These are phyloP conservation scores for Gryllus bimaculatus DNA, from an alignment of 1,140 invertebrate genomes.

Conservation along the genomic window DNA sequence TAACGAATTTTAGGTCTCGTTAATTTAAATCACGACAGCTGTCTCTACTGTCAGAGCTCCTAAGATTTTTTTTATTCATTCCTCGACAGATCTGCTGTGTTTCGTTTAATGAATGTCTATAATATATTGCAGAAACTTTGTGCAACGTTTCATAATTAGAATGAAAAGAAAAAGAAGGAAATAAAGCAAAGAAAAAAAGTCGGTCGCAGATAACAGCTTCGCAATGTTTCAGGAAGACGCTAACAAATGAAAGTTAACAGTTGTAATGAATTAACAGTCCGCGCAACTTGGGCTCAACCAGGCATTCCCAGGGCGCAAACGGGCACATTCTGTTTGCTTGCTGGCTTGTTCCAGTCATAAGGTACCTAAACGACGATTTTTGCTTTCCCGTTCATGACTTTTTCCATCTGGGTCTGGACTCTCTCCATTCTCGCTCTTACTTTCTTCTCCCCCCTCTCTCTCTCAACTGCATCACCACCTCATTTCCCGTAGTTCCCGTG, in stretches of 20 bases:
- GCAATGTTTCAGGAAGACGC: neutral
- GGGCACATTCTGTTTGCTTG: no score
- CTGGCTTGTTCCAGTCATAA: no score
- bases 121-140: neutral
- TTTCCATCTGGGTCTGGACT: no score
- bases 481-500: no score
- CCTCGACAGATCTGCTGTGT: neutral
- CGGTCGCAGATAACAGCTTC: neutral
- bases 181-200: neutral
- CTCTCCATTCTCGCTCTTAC: no score
- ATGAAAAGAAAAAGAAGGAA: neutral
- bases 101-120: neutral
- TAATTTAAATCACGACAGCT: neutral
- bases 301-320: neutral
- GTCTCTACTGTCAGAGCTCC: neutral
- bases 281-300: neutral
- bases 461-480: no score
- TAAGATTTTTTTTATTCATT: neutral
- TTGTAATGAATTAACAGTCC: neutral
- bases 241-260: slow-evolving; percentile 5
- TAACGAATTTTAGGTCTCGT: neutral
- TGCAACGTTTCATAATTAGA: neutral
- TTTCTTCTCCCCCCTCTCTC: no score
- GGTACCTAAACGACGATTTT: no score
- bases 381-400: no score